phyloP scores from a whole-genome alignment of 1,140 invertebrate genomes.

The Papilio polytes region DNA sequence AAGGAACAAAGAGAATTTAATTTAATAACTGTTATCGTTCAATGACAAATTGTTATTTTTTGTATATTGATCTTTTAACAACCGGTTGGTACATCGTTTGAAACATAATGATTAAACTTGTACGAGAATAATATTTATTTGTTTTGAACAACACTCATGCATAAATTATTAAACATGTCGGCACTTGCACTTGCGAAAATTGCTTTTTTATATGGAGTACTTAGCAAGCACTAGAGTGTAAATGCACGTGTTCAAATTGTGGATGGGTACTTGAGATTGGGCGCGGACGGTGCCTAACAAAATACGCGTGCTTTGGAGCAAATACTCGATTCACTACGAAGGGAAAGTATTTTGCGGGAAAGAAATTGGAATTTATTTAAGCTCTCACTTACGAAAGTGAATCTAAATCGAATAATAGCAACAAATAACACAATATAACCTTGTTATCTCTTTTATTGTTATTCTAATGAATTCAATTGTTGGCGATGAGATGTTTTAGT shows the following conservation, averaged over 20 bases:
- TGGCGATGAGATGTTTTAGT: slow-evolving; percentile 2
- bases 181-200: slow-evolving; percentile 25
- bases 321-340: slow-evolving; percentile 27
- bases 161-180: slow-evolving; percentile 30
- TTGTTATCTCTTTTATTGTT: slow-evolving; percentile 16
- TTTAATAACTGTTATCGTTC: slow-evolving; percentile 15
- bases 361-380: slow-evolving; percentile 35
- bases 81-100: slow-evolving; percentile 13
- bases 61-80: slow-evolving; percentile 6
- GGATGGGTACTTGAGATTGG: slow-evolving; percentile 30
- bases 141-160: slow-evolving; percentile 2
- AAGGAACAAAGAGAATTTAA: slow-evolving; percentile 11
- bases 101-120: slow-evolving; percentile 19
- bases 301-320: slow-evolving; percentile 25
- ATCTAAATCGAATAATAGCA: slow-evolving; percentile 19
- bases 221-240: slow-evolving; percentile 26
- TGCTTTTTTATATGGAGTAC: slow-evolving; percentile 32
- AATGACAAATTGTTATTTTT: slow-evolving; percentile 8
- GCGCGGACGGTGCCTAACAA: slow-evolving; percentile 28
- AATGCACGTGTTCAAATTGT: slow-evolving; percentile 33
- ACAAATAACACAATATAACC: slow-evolving; percentile 6
- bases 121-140: slow-evolving; percentile 22
- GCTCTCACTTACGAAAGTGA: slow-evolving; percentile 32
- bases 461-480: slow-evolving; percentile 19
- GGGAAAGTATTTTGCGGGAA: slow-evolving; percentile 36